phyloP scores from a whole-genome alignment of 2,797 vertebrate genomes.

The Knipowitschia caucasica region DNA sequence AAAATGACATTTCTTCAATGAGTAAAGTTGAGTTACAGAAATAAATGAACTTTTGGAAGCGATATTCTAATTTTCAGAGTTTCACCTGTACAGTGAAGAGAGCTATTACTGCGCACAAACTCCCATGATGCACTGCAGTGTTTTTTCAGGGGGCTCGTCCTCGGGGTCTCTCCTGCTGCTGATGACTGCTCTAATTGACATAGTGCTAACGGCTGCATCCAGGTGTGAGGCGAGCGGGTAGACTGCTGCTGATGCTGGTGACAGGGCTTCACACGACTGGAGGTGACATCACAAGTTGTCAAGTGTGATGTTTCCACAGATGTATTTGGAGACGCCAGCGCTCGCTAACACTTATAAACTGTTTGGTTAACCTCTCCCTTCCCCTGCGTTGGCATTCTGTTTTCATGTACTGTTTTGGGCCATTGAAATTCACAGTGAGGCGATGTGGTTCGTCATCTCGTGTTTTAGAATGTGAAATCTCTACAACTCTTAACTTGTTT shows the following conservation, averaged over 20 bases:
- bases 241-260: conserved; percentile 65
- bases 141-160: conserved; percentile 16
- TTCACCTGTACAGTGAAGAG: conserved; percentile 48
- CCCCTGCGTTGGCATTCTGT: background rate
- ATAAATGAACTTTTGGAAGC: no score
- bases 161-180: conserved; percentile 27
- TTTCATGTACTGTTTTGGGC: no score
- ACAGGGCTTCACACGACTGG: conserved; percentile 62
- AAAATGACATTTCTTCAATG: conserved; percentile 76
- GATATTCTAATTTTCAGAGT: no score
- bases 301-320: conserved; percentile 67
- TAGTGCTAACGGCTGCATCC: conserved; percentile 18
- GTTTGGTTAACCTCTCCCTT: conserved; percentile 41
- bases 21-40: no score
- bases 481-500: no score
- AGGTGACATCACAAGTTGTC: conserved; percentile 72
- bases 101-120: conserved; percentile 53
- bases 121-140: conserved; percentile 33
- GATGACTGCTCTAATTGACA: conserved; percentile 49
- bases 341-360: conserved; percentile 48
- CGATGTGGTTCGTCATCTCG: no score
- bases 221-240: conserved; percentile 58
- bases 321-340: conserved; percentile 47
- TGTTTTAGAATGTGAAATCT: no score
- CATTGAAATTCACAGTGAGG: no score